phyloP scores from a whole-genome alignment of 1,140 invertebrate genomes.

The Probaryconus sp. region DNA sequence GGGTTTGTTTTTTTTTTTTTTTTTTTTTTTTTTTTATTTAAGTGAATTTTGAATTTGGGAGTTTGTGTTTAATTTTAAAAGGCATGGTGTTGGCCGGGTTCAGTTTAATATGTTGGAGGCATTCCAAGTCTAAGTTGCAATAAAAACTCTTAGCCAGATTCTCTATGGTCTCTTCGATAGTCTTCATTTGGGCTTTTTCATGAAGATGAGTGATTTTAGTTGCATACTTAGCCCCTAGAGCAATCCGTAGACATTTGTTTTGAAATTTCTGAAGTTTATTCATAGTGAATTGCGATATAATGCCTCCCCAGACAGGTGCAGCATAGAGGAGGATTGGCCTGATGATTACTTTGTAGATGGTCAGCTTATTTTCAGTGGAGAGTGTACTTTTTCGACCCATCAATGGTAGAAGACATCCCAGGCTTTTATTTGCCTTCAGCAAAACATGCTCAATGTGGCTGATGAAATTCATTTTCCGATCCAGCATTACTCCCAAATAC shows the following conservation, averaged over 20 bases:
- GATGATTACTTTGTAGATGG: slow-evolving; percentile 48
- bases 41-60: too few species aligned
- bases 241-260: slow-evolving; percentile 59
- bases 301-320: slow-evolving; percentile 45
- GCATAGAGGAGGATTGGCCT: slow-evolving; percentile 33
- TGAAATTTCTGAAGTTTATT: slow-evolving; percentile 56
- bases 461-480: slow-evolving; percentile 50
- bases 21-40: too few species aligned
- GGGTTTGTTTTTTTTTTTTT: too few species aligned
- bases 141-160: too few species aligned
- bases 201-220: too few species aligned
- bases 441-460: slow-evolving; percentile 39
- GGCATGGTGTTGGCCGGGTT: too few species aligned
- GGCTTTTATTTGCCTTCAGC: slow-evolving; percentile 44
- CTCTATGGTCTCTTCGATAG: too few species aligned
- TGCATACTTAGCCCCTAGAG: too few species aligned
- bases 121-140: too few species aligned
- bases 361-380: slow-evolving; percentile 55
- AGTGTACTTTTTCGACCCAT: slow-evolving; percentile 43
- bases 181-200: too few species aligned
- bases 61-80: too few species aligned
- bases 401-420: slow-evolving; percentile 48
- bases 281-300: slow-evolving; percentile 28
- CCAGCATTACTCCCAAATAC: slow-evolving; percentile 61
- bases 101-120: too few species aligned